These are phyloP conservation scores for Rhysida immarginata DNA, from an alignment of 1,140 invertebrate species.

Conservation along the genomic window DNA sequence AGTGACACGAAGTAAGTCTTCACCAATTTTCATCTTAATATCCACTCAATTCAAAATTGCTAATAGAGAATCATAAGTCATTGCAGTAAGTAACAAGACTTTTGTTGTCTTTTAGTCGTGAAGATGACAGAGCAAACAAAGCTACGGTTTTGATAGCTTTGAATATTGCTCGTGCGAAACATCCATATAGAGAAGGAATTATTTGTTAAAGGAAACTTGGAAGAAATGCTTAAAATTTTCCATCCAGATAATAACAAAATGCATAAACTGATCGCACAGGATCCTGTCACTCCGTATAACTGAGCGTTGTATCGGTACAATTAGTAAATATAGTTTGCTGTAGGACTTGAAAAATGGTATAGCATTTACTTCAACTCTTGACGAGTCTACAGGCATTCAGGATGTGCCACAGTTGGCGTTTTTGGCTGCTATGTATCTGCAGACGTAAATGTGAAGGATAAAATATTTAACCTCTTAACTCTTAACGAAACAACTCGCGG, in stretches of 20 bases:
- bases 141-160: conserved; percentile 7
- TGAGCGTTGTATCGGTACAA: conserved; percentile 4
- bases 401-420: conserved; percentile 7
- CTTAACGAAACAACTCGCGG: conserved; percentile 7
- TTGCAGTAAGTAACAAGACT: background rate
- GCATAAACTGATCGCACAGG: conserved; percentile 5
- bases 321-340: conserved; percentile 3
- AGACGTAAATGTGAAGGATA: conserved; percentile 3
- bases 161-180: conserved; percentile 13
- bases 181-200: conserved; percentile 10
- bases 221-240: conserved; percentile 11
- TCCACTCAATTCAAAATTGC: background rate
- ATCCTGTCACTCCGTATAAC: conserved; percentile 4
- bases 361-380: background rate
- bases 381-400: conserved; percentile 8
- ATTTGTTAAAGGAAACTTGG: conserved; percentile 14
- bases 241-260: conserved; percentile 14
- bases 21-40: background rate
- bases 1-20: background rate
- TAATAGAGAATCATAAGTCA: background rate
- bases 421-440: conserved; percentile 10
- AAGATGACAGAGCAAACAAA: background rate
- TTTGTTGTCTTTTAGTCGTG: background rate
- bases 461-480: conserved; percentile 3
- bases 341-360: conserved; percentile 9